phyloP scores from a whole-genome alignment of 2,113 vertebrate genomes.

The Microcebus jonahi region DNA sequence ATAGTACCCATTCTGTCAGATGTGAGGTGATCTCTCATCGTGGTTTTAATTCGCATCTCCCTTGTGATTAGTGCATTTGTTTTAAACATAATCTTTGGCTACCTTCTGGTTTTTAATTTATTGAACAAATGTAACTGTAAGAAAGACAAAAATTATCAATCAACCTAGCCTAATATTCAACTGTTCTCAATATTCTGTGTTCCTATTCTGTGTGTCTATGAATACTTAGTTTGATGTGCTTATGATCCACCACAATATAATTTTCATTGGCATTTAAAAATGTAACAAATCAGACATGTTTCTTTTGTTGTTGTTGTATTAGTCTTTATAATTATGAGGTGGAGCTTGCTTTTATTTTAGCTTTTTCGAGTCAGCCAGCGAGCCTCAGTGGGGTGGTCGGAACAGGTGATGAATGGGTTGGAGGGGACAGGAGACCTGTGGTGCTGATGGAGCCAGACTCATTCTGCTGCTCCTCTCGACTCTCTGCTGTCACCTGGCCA shows the following conservation, averaged over 20 bases:
- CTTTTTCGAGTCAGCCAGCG: background rate
- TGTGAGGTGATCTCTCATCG: background rate
- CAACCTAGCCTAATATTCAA: background rate
- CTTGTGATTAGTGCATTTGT: background rate
- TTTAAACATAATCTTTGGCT: background rate
- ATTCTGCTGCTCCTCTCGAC: background rate
- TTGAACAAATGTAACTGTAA: background rate
- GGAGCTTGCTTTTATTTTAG: background rate
- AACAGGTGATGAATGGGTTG: background rate
- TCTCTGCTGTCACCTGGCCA: background rate
- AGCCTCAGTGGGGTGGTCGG: background rate
- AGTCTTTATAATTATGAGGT: background rate
- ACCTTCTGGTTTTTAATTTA: background rate
- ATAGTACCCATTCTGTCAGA: background rate
- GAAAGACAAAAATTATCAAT: background rate
- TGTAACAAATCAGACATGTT: background rate
- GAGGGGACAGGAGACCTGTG: background rate
- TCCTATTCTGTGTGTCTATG: background rate
- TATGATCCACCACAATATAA: background rate
- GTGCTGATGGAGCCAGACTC: background rate
- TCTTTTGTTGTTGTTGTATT: background rate
- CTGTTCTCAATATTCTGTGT: background rate
- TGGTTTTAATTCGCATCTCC: background rate
- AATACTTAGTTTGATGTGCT: background rate
- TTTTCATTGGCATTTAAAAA: constrained; percentile 16